Evolutionary conservation across 2,113 vertebrate genomes (phyloP).

Genomic region (Antechinus stuartii): DNA sequence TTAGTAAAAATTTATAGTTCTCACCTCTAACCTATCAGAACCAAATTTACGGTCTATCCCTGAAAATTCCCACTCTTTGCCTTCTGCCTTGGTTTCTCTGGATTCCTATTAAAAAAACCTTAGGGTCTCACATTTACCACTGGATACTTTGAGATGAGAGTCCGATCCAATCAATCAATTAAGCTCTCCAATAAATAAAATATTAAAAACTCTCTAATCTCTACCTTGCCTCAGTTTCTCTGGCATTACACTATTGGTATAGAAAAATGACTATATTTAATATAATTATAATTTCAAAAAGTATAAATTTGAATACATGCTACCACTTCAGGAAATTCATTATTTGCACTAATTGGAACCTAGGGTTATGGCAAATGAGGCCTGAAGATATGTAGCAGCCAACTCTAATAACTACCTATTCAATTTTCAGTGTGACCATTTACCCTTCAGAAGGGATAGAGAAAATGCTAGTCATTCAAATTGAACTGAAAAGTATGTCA

Average conservation of each 20-base stretch:
- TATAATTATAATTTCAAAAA: not conserved
- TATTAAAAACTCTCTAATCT: too few relatives aligned
- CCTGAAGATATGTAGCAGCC: not conserved
- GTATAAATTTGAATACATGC: not conserved
- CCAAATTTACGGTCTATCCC: too few relatives aligned
- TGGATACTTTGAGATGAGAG: too few relatives aligned
- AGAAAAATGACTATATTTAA: not conserved
- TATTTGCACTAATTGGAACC: not conserved
- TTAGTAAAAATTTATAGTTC: too few relatives aligned
- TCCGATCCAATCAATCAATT: too few relatives aligned
- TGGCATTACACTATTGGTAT: not conserved
- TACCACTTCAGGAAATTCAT: not conserved
- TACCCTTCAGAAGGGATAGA: not conserved
- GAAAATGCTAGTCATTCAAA: not conserved
- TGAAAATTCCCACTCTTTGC: too few relatives aligned
- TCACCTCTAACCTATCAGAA: too few relatives aligned
- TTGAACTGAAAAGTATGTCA: not conserved
- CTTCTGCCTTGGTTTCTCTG: too few relatives aligned
- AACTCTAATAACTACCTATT: not conserved
- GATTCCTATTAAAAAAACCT: too few relatives aligned
- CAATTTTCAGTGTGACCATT: not conserved
- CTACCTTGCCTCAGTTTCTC: too few relatives aligned
- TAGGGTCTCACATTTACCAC: too few relatives aligned
- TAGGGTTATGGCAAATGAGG: not conserved
- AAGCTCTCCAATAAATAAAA: too few relatives aligned